Percentiles rank a stretch among this genome's conserved stretches.
These are phyloP conservation scores for Goniozus legneri DNA, from an alignment of 1,140 invertebrate species.

Conservation along the genomic window DNA sequence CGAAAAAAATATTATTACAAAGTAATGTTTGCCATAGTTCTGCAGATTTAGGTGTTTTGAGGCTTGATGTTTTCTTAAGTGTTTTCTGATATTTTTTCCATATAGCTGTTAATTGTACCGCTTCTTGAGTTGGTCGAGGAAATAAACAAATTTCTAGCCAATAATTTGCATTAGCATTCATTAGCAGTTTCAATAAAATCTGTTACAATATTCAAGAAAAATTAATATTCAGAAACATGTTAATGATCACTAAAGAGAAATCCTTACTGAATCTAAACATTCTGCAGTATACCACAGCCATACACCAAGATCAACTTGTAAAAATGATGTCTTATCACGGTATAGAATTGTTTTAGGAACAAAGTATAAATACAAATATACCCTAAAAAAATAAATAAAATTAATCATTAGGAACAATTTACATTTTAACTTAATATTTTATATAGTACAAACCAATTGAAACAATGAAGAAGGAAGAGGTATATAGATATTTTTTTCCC, in stretches of 20 bases:
- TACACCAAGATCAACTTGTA: slow-evolving; percentile 21
- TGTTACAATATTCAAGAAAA: slow-evolving; percentile 16
- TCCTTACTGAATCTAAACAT: slow-evolving; percentile 37
- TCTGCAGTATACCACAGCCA: slow-evolving; percentile 38
- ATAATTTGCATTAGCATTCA: slow-evolving; percentile 20
- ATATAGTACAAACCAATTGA: slow-evolving; percentile 32
- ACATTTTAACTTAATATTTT: no score
- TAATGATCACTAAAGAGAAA: slow-evolving; percentile 1
- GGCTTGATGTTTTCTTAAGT: slow-evolving; percentile 18
- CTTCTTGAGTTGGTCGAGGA: slow-evolving; percentile 31
- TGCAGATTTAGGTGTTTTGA: slow-evolving; percentile 12
- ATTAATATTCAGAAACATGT: neutral
- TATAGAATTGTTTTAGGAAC: slow-evolving; percentile 34
- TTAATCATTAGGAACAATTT: slow-evolving; percentile 9
- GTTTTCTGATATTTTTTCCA: slow-evolving; percentile 31
- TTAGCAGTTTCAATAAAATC: slow-evolving; percentile 30
- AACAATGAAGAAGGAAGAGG: slow-evolving; percentile 31
- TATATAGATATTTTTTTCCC: slow-evolving; percentile 27
- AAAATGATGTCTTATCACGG: slow-evolving; percentile 22
- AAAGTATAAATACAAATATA: slow-evolving; percentile 35
- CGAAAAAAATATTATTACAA: slow-evolving; percentile 21
- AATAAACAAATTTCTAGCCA: slow-evolving; percentile 36
- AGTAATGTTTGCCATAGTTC: slow-evolving; percentile 31
- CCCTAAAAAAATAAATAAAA: slow-evolving; percentile 24
- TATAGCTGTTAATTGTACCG: slow-evolving; percentile 30